Base-by-base conservation (phyloP, 2,113 vertebrate genomes). In the Nasalis larvatus region DNA sequence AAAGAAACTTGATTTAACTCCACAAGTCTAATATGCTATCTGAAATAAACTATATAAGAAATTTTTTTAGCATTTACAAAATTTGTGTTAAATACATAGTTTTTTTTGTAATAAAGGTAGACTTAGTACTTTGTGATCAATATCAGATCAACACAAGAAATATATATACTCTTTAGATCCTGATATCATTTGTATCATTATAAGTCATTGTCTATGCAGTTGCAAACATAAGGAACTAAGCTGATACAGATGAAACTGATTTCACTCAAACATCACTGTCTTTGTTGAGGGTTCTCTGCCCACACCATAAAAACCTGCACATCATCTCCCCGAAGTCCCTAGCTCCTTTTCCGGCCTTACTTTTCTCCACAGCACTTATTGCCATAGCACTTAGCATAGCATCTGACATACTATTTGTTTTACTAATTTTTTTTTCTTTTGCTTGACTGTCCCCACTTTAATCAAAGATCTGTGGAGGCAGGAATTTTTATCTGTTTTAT, bases 151-250 rank as follows among this genome's bases (percentile, higher is more conserved):
- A 84, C 81, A 69, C 32, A 77, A 68, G 21, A 52, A 77, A 49
- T 25, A 63, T 6, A 8, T 5, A 89, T 49, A 49, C 52, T 35
- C 10, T 81, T 93, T 49, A 74, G 40, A 73, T 89, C 88, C 35
- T 87, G 71, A n/a, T 52, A 69, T 71, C 11, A 77, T 54, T 60
- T 76, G 13, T 25, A 45, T 20, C 52, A 73, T 91, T 63, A 58
- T 16, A 90, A 82, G 77, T 17, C 49, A 42, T 83, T 97, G 89
- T 88, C 42, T 52, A 91, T 81, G 82, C 35, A 74, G 63, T 2
- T 76, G 90, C 32, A 91, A 56, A 68, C 32, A 20, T 7, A 52
- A 58, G 63, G 40, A 74, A 82, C 81, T 27, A 35, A 25, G 49
- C 0, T 47, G 54, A 37, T n/a, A 49, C 6, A 84, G 37, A 58